Percentiles rank a stretch among this genome's conserved stretches.
These are phyloP conservation scores for Herpetotheres cachinnans DNA, from an alignment of 2,113 vertebrate species.

Conservation along the genomic window DNA sequence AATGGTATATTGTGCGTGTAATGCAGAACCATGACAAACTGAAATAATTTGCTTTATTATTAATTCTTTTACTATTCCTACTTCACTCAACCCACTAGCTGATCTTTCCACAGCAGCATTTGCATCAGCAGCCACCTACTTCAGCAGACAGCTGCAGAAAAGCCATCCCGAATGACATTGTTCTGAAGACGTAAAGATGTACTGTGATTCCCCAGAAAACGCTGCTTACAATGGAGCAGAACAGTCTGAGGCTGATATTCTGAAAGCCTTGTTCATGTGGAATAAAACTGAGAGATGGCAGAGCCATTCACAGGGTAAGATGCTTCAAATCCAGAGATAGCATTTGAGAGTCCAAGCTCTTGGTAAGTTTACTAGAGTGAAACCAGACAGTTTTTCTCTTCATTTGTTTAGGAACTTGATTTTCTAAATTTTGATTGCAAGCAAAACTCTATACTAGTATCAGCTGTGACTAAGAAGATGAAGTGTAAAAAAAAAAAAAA, in stretches of 20 bases:
- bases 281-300: not conserved
- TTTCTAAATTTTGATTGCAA: not conserved
- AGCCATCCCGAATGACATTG: not conserved
- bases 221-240: not conserved
- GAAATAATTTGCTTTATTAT: not conserved
- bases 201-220: not conserved
- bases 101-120: not conserved
- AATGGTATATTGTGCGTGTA: not conserved
- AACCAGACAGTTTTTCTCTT: not conserved
- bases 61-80: not conserved
- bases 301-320: not conserved
- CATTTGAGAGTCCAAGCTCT: not conserved
- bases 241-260: not conserved
- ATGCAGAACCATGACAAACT: not conserved
- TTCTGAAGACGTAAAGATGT: not conserved
- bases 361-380: not conserved
- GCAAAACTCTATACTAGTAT: not conserved
- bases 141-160: not conserved
- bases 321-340: not conserved
- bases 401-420: not conserved
- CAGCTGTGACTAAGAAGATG: not conserved
- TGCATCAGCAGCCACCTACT: not conserved
- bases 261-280: not conserved
- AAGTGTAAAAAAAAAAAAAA: not conserved
- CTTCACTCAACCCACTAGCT: not conserved